These are phyloP conservation scores for Leuctra nigra DNA, from an alignment of 2,888 invertebrate genomes.

Conservation along the genomic window DNA sequence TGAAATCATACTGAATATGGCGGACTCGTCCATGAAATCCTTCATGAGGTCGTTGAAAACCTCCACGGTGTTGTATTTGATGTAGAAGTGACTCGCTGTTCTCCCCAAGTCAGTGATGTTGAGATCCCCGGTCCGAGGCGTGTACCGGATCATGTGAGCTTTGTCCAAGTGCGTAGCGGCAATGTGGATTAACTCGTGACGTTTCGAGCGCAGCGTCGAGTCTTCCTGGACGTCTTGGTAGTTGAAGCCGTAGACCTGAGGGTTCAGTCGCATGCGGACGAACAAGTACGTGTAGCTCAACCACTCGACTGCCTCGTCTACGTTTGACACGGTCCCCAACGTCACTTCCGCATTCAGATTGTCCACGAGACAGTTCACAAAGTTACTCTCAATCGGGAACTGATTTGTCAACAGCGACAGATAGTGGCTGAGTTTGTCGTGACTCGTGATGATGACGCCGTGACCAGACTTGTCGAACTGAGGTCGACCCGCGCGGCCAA, in stretches of 20 bases:
- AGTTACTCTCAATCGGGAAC: conserved; percentile 97
- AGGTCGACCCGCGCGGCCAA: conserved; percentile 96
- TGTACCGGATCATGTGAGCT: conserved; percentile 91
- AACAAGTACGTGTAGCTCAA: conserved; percentile 94
- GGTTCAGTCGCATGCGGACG: conserved; percentile 90
- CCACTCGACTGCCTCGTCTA: conserved; percentile 97
- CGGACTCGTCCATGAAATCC: conserved; percentile 76
- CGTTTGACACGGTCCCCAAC: conserved; percentile 91
- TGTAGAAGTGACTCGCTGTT: conserved; percentile 96
- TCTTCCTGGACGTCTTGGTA: conserved; percentile 62
- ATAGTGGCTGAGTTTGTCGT: conserved; percentile 89
- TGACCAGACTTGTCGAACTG: conserved; percentile 94
- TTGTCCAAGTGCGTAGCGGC: conserved; percentile 85
- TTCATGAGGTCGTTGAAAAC: conserved; percentile 79
- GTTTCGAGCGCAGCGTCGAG: conserved; percentile 66
- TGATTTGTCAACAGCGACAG: conserved; percentile 90
- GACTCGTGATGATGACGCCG: conserved; percentile 90
- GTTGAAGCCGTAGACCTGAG: conserved; percentile 64
- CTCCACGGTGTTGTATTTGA: conserved; percentile 92
- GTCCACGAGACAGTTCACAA: conserved; percentile 84
- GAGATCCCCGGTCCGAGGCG: conserved; percentile 74
- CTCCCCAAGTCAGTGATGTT: conserved; percentile 73
- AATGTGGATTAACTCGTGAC: conserved; percentile 67
- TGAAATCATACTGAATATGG: conserved; percentile 85
- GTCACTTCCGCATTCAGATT: conserved; percentile 97